A percentile compares a stretch with the other conserved stretches of the same genome.
Evolutionary conservation across 1,140 invertebrate species (phyloP).

Genomic region (Octopus sinensis): DNA sequence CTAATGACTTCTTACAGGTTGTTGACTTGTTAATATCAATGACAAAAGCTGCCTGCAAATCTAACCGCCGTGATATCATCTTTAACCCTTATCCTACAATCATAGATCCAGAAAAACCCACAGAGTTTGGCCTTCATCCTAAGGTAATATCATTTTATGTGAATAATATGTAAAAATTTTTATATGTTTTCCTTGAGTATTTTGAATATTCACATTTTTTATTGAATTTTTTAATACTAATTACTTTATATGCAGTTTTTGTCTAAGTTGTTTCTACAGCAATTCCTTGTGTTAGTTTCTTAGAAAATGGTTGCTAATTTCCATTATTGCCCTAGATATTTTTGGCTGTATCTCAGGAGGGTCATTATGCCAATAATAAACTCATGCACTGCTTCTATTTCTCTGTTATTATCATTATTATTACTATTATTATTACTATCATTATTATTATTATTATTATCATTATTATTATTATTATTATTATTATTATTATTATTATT

Average conservation of each 20-base stretch:
- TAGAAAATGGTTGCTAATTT: too few species aligned
- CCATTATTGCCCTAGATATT: too few species aligned
- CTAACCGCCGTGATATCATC: constrained; percentile 36
- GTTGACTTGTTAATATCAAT: constrained; percentile 49
- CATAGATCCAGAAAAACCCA: constrained; percentile 41
- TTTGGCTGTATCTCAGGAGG: too few species aligned
- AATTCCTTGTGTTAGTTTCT: too few species aligned
- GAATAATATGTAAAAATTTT: background rate
- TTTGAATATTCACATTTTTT: background rate
- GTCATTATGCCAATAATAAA: too few species aligned
- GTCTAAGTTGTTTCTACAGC: too few species aligned
- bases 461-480: too few species aligned
- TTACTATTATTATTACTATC: too few species aligned
- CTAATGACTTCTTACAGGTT: constrained; percentile 33
- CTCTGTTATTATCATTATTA: too few species aligned
- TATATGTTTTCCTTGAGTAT: background rate
- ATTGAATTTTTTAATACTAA: background rate
- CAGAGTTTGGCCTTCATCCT: constrained; percentile 38
- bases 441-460: too few species aligned
- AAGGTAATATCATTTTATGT: constrained; percentile 29
- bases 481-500: too few species aligned
- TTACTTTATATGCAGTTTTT: background rate
- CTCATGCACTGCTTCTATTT: too few species aligned
- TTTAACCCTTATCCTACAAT: constrained; percentile 51
- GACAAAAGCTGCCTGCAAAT: constrained; percentile 44